These are phyloP conservation scores for Bombus waltoni DNA, from an alignment of 1,140 invertebrate species.

Conservation along the genomic window DNA sequence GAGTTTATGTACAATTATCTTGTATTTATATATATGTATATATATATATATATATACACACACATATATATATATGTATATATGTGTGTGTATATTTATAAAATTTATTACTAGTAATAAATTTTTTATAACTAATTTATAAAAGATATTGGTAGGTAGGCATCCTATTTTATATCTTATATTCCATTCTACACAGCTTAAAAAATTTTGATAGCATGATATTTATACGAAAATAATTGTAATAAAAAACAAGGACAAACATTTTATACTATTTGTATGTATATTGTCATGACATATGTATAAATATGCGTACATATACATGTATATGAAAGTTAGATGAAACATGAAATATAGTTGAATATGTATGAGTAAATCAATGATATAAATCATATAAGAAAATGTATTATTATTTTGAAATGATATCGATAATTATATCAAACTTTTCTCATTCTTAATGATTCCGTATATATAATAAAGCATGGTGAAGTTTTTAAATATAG, in stretches of 20 bases:
- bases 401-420: neutral
- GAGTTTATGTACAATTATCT: no score
- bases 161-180: neutral
- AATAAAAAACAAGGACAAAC: neutral
- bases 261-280: neutral
- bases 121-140: neutral
- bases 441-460: neutral
- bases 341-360: neutral
- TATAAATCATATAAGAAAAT: neutral
- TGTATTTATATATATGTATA: no score
- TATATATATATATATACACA: no score
- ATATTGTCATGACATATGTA: neutral
- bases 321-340: neutral
- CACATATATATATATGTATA: no score
- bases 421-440: neutral
- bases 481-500: neutral
- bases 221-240: neutral
- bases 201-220: neutral
- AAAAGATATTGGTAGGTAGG: neutral
- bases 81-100: no score
- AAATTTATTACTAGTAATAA: no score
- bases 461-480: neutral
- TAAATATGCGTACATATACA: neutral
- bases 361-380: neutral
- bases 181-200: neutral